Evolutionary conservation across 2,113 vertebrate species (phyloP).

Genomic region (Centropus bengalensis): DNA sequence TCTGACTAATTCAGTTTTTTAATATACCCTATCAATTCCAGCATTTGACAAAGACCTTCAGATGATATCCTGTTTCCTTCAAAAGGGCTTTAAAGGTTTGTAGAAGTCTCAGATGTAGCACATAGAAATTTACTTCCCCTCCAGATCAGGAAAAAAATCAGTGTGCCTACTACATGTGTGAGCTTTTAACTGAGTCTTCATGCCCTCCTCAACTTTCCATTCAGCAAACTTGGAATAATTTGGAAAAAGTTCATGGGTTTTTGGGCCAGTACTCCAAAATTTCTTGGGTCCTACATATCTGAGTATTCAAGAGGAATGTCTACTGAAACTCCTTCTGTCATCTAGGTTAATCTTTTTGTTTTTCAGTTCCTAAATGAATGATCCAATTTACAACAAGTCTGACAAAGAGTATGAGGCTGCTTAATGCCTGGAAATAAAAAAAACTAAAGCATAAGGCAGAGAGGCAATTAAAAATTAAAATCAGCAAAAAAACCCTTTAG

Average conservation of each 20-base stretch:
- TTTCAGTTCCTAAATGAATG: background rate
- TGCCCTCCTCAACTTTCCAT: background rate
- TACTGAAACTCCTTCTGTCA: background rate
- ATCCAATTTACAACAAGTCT: background rate
- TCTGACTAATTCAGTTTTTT: background rate
- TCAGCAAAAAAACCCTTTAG: background rate
- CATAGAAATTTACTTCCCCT: background rate
- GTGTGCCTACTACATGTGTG: background rate
- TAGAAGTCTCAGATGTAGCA: background rate
- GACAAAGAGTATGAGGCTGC: background rate
- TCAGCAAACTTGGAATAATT: background rate
- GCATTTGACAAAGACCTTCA: background rate
- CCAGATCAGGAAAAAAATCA: background rate
- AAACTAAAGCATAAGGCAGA: background rate
- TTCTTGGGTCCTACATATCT: background rate
- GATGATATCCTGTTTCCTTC: background rate
- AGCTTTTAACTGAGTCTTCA: background rate
- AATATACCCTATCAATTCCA: background rate
- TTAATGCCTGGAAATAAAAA: background rate
- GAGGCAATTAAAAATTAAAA: background rate
- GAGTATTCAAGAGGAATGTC: background rate
- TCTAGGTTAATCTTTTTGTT: background rate
- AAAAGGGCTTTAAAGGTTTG: background rate
- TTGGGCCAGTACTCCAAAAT: background rate
- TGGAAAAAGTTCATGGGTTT: background rate